A percentile compares a stretch with the other conserved stretches of the same genome.
Conservation (phyloP, 2,113 vertebrate species). For the Burhinus oedicnemus region DNA sequence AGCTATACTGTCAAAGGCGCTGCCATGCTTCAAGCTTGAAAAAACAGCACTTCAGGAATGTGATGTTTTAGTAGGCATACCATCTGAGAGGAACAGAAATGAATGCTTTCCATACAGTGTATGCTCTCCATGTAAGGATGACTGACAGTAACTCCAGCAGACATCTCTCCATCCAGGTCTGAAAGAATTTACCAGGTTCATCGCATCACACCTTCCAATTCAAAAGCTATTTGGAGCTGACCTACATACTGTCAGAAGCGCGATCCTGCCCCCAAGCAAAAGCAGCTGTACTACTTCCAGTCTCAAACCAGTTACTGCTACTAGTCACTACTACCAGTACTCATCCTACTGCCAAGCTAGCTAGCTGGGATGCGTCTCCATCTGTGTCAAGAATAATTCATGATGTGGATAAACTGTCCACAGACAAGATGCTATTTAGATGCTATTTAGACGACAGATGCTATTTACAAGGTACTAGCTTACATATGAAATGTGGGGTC, state of each 20-base stretch:
- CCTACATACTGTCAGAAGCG: background rate
- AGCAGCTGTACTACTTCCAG: background rate
- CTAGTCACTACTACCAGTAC: background rate
- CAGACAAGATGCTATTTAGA: background rate
- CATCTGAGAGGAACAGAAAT: background rate
- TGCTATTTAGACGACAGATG: background rate
- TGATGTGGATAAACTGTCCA: background rate
- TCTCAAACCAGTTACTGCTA: background rate
- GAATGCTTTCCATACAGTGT: background rate
- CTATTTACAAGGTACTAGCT: background rate
- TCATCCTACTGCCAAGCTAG: background rate
- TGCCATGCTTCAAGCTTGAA: background rate
- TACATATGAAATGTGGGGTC: background rate
- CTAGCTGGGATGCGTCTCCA: background rate
- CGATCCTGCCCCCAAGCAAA: background rate
- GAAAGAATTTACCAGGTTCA: background rate
- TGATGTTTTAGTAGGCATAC: background rate
- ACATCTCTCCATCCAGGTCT: background rate
- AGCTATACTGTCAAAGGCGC: background rate
- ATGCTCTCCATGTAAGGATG: background rate
- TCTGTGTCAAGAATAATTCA: background rate
- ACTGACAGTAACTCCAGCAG: constrained; percentile 16
- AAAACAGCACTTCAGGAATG: background rate
- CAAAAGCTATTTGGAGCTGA: constrained; percentile 5
- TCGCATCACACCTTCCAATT: background rate